Percentiles rank a stretch among this genome's conserved stretches.
Conservation (phyloP, 2,888 invertebrate genomes). For the Nowickia ferox region DNA sequence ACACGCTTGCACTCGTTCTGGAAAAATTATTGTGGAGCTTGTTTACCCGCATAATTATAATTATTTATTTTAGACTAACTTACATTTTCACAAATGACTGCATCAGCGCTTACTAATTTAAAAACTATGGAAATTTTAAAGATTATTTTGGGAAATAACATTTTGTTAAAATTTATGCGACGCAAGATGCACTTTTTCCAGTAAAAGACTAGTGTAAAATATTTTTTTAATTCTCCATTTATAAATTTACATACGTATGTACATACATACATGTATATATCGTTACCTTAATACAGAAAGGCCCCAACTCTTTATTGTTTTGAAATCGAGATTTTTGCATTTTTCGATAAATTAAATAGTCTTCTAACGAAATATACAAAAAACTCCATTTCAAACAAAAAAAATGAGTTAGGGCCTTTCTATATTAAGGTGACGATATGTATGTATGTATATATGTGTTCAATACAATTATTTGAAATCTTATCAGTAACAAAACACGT, state of each 20-base stretch:
- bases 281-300: no score
- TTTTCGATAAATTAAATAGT: no score
- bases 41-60: neutral
- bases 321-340: no score
- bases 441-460: neutral
- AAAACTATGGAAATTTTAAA: neutral
- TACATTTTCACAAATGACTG: constrained; percentile 52
- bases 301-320: no score
- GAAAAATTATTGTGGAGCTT: neutral
- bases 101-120: constrained; percentile 9
- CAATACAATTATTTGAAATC: constrained; percentile 6
- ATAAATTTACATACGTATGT: neutral
- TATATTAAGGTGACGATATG: no score
- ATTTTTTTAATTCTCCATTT: neutral
- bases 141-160: constrained; percentile 24
- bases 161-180: neutral
- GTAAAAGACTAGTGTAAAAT: constrained; percentile 22
- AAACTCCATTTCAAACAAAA: no score
- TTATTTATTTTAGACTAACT: neutral
- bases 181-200: neutral
- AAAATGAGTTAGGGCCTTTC: no score
- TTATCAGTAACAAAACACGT: constrained; percentile 14
- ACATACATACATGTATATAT: no score
- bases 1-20: constrained; percentile 51
- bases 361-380: no score